Conservation (phyloP, 2,113 vertebrate species). For the Pogonocichla stellata region DNA sequence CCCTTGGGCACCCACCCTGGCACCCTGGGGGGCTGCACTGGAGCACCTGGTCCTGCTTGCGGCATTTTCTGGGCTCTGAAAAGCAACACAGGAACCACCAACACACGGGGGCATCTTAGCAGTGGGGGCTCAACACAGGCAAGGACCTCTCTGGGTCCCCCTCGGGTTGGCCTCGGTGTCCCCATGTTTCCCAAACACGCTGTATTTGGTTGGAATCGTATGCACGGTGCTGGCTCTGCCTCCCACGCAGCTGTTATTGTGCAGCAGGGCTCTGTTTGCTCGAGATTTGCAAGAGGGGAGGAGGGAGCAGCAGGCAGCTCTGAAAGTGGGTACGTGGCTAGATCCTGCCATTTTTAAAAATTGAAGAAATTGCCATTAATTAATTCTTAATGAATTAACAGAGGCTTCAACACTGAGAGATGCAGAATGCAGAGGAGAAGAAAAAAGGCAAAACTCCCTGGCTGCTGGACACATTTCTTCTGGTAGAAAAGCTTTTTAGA, state of each 20-base stretch:
- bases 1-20: background rate
- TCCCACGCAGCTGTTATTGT: constrained; percentile 31
- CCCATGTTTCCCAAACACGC: background rate
- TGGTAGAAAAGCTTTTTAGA: background rate
- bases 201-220: background rate
- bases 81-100: accelerated
- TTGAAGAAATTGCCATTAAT: background rate
- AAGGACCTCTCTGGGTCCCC: background rate
- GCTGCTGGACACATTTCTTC: background rate
- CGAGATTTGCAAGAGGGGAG: background rate
- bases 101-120: accelerated
- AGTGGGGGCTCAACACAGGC: accelerated
- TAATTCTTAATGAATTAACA: constrained; percentile 14
- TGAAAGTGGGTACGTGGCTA: accelerated
- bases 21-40: background rate
- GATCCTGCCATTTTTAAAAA: background rate
- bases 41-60: background rate
- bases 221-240: background rate
- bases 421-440: background rate
- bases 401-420: background rate
- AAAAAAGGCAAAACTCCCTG: background rate
- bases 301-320: background rate
- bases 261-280: background rate
- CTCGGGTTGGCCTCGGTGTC: background rate
- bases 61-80: background rate